phyloP scores from a whole-genome alignment of 1,140 invertebrate genomes.

The Medauroidea extradentata region DNA sequence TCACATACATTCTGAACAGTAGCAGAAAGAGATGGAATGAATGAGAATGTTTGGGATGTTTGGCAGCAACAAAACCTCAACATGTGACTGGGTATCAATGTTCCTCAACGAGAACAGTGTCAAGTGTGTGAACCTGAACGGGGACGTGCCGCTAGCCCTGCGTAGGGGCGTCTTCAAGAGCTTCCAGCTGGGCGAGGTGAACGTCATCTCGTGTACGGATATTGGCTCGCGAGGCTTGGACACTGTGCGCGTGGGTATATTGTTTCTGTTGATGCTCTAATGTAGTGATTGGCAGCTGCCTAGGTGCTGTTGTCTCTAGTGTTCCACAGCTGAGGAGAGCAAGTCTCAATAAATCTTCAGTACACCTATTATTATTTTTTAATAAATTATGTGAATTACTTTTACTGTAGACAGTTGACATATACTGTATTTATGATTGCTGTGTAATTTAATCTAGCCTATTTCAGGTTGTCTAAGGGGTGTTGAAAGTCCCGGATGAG shows the following conservation, averaged over 20 bases:
- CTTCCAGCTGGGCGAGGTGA: slow-evolving; percentile 62
- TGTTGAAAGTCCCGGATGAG: no score
- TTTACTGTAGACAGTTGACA: no score
- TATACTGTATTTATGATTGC: no score
- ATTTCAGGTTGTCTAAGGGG: no score
- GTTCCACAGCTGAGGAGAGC: no score
- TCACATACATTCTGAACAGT: no score
- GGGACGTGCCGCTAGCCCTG: slow-evolving; percentile 57
- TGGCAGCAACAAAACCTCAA: slow-evolving; percentile 63
- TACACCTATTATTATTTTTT: no score
- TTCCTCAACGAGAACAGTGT: slow-evolving; percentile 74
- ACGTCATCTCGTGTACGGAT: slow-evolving; percentile 81
- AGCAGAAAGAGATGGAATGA: slow-evolving; percentile 4
- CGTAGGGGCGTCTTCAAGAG: slow-evolving; percentile 63
- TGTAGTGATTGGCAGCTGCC: no score
- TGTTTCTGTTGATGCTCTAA: neutral
- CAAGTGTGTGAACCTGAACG: slow-evolving; percentile 64
- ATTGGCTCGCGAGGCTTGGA: slow-evolving; percentile 85
- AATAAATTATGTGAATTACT: no score
- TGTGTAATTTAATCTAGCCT: no score
- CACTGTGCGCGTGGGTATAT: slow-evolving; percentile 61
- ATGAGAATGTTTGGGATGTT: slow-evolving; percentile 20
- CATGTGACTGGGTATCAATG: slow-evolving; percentile 70
- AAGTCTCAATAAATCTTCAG: no score
- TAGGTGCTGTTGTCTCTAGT: no score